Evolutionary conservation across 2,113 vertebrate species (phyloP).

Genomic region (Pleuronectes platessa): DNA sequence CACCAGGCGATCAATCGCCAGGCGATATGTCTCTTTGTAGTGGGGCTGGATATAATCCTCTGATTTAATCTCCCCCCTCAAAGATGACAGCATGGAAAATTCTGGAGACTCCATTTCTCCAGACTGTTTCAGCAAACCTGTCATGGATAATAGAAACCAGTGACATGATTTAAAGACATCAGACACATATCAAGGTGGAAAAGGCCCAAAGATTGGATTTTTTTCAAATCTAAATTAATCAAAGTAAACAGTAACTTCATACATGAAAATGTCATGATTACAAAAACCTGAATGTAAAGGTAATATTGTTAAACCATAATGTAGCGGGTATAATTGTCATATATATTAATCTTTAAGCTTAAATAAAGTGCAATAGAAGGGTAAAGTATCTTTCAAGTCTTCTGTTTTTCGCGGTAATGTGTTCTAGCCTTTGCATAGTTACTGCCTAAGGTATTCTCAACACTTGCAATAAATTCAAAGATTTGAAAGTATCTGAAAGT

Average conservation of each 20-base stretch:
- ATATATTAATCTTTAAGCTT: background rate
- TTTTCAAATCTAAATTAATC: too few species aligned
- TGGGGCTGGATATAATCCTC: constrained; percentile 93
- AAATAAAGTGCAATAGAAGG: background rate
- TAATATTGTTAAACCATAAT: background rate
- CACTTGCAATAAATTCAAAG: too few species aligned
- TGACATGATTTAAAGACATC: constrained; percentile 24
- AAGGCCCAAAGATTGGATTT: background rate
- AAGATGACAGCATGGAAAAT: constrained; percentile 89
- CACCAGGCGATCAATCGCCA: constrained; percentile 91
- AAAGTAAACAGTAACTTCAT: too few species aligned
- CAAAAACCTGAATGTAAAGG: too few species aligned
- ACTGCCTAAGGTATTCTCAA: too few species aligned
- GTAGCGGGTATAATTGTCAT: background rate
- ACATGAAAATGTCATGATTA: too few species aligned
- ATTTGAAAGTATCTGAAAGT: too few species aligned
- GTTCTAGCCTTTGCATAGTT: too few species aligned
- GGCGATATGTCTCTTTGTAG: constrained; percentile 93
- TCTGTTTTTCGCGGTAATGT: background rate
- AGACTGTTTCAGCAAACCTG: constrained; percentile 55
- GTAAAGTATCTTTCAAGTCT: background rate
- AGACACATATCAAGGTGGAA: constrained; percentile 7
- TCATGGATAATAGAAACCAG: constrained; percentile 33
- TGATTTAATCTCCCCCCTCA: constrained; percentile 87
- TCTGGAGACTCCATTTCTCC: constrained; percentile 85